phyloP scores from a whole-genome alignment of 1,140 invertebrate species.

The Drosophila albomicans region DNA sequence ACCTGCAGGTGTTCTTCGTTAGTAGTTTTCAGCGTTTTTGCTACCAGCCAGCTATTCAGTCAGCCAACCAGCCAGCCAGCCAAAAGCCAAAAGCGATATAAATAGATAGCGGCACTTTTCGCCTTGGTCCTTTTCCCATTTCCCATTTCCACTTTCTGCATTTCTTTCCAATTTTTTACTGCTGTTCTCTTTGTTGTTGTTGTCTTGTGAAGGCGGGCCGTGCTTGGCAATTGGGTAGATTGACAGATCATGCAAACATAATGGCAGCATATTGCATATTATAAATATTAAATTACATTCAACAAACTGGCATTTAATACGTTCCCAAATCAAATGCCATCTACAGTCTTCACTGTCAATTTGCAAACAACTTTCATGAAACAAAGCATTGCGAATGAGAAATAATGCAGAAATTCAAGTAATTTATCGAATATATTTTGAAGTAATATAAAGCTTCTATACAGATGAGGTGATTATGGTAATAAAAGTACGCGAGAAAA shows the following conservation, averaged over 20 bases:
- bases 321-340: constrained; percentile 6
- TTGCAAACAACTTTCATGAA: neutral
- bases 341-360: neutral
- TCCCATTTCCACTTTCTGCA: constrained; percentile 2
- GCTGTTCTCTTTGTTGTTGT: neutral
- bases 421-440: neutral
- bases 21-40: constrained; percentile 77
- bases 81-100: constrained; percentile 80
- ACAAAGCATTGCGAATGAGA: neutral
- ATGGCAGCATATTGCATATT: constrained; percentile 76
- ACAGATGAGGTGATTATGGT: no score
- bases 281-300: constrained; percentile 80
- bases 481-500: no score
- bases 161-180: neutral
- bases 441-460: no score
- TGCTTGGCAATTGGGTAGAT: constrained; percentile 69
- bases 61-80: constrained; percentile 4
- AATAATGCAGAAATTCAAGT: neutral
- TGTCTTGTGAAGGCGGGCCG: neutral
- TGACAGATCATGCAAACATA: constrained; percentile 83
- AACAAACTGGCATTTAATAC: constrained; percentile 57
- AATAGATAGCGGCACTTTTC: constrained; percentile 81
- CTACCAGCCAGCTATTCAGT: constrained; percentile 29
- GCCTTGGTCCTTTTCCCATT: constrained; percentile 27
- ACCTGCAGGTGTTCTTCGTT: constrained; percentile 77